These are phyloP conservation scores for Philopedon plagiatum DNA, from an alignment of 2,888 invertebrate genomes.

Conservation along the genomic window DNA sequence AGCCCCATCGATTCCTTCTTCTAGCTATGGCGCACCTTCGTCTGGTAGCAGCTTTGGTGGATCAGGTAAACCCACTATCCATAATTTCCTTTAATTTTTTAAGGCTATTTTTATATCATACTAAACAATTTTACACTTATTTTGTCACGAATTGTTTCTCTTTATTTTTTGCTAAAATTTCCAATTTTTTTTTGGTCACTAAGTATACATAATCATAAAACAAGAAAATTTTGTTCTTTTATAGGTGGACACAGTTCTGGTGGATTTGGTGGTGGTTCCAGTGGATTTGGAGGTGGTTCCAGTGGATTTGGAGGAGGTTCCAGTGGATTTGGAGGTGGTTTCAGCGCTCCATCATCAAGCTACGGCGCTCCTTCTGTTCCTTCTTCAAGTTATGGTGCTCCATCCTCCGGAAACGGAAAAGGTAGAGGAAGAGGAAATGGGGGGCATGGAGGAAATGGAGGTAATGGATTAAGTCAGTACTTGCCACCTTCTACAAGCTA, in stretches of 20 bases:
- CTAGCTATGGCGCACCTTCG: constrained; percentile 64
- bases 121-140: background rate
- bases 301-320: constrained; percentile 35
- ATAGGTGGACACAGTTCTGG: background rate
- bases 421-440: constrained; percentile 51
- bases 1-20: constrained; percentile 62
- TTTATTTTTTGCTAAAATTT: no score
- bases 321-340: constrained; percentile 36
- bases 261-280: constrained; percentile 30
- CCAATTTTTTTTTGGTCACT: no score
- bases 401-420: constrained; percentile 60
- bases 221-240: no score
- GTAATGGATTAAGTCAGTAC: constrained; percentile 50
- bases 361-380: constrained; percentile 61
- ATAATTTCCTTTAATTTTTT: no score
- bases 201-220: no score
- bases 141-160: constrained; percentile 18
- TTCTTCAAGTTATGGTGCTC: constrained; percentile 68
- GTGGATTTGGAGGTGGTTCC: constrained; percentile 34
- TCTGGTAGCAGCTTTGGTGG: constrained; percentile 55
- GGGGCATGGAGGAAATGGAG: constrained; percentile 44
- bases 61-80: no score
- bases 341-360: constrained; percentile 51
- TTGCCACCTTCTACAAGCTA: constrained; percentile 61
- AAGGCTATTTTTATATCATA: no score